Evolutionary conservation across 2,113 vertebrate species (phyloP).

Genomic region (Neofelis nebulosa): DNA sequence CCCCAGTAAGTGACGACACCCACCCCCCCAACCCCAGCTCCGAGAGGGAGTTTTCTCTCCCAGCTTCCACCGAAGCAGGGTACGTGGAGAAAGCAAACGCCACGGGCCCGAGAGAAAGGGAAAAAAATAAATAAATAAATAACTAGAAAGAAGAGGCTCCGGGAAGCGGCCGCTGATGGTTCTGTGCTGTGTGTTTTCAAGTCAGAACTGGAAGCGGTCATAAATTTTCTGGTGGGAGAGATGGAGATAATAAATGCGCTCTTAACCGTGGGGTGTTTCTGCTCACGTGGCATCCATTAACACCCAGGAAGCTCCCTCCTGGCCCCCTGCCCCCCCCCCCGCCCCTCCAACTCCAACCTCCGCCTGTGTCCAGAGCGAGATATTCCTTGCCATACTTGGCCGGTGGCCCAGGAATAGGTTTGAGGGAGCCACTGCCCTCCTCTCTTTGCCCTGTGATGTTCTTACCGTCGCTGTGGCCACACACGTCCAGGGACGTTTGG

Average conservation of each 20-base stretch:
- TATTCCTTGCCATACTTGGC: conserved; percentile 25
- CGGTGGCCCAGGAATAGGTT: conserved; percentile 42
- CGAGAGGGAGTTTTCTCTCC: conserved; percentile 67
- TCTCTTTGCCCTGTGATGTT: not conserved
- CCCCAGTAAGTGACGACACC: conserved; percentile 76
- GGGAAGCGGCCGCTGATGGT: fast-evolving
- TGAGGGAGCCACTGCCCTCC: not conserved
- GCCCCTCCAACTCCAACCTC: not conserved
- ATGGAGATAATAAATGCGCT: conserved; percentile 81
- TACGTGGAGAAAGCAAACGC: conserved; percentile 70
- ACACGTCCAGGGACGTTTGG: not conserved
- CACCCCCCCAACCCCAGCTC: conserved; percentile 50
- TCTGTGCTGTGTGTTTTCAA: conserved; percentile 75
- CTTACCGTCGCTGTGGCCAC: not conserved
- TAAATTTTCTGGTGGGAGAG: conserved; percentile 83
- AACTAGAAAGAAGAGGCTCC: not conserved
- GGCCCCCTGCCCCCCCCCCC: not conserved
- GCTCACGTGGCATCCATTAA: conserved; percentile 82
- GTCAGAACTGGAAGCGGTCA: conserved; percentile 79
- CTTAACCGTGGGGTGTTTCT: conserved; percentile 70
- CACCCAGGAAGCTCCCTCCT: conserved; percentile 70
- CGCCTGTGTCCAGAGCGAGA: conserved; percentile 52
- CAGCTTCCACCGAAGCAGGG: conserved; percentile 50
- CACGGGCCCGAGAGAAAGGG: conserved; percentile 31
- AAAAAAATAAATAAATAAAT: not conserved